Evolutionary conservation across 2,113 vertebrate genomes (phyloP).

Genomic region (Callocephalon fimbriatum): DNA sequence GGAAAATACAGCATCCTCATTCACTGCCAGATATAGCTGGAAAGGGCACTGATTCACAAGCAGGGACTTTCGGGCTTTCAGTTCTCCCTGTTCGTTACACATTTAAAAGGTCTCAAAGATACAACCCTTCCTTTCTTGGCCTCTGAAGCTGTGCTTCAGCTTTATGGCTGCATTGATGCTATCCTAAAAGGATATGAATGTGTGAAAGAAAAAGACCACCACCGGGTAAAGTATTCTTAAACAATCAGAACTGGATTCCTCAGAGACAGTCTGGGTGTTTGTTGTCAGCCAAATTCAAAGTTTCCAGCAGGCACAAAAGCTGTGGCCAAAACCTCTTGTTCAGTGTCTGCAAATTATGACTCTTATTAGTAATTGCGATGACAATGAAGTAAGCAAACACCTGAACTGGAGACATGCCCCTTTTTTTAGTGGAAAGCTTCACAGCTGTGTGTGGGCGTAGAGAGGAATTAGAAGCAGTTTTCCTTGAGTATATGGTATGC

Average conservation of each 20-base stretch:
- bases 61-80: not conserved
- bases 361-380: not conserved
- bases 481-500: not conserved
- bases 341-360: not conserved
- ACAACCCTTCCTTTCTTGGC: not conserved
- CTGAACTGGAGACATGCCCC: not conserved
- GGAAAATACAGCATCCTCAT: not conserved
- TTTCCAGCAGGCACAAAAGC: not conserved
- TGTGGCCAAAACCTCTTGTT: not conserved
- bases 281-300: not conserved
- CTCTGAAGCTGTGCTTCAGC: not conserved
- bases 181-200: not conserved
- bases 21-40: not conserved
- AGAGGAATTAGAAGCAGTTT: not conserved
- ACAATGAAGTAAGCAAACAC: not conserved
- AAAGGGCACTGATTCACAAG: not conserved
- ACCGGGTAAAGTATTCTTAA: not conserved
- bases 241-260: not conserved
- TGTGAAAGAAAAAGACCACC: not conserved
- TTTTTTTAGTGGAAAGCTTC: not conserved
- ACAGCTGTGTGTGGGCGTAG: not conserved
- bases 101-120: not conserved
- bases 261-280: not conserved
- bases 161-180: not conserved
- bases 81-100: not conserved